These are phyloP conservation scores for Drosophila pachea DNA, from an alignment of 1,140 invertebrate species.

Conservation along the genomic window DNA sequence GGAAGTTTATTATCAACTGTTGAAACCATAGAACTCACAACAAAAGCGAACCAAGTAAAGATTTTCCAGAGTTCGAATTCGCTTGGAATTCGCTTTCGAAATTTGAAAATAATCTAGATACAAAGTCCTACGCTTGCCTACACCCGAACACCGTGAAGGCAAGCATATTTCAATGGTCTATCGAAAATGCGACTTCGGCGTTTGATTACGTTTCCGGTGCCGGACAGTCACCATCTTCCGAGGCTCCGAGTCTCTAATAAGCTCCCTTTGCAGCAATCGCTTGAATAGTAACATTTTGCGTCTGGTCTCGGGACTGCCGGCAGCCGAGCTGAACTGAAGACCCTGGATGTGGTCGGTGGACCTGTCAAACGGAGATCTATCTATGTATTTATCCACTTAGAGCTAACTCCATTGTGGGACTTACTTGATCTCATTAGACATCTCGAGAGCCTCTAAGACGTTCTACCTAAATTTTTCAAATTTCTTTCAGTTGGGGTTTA, in stretches of 20 bases:
- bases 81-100: too few relatives aligned
- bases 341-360: neutral
- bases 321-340: conserved; percentile 48
- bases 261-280: conserved; percentile 37
- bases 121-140: neutral
- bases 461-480: neutral
- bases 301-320: conserved; percentile 39
- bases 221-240: neutral
- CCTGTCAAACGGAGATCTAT: conserved; percentile 1
- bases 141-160: too few relatives aligned
- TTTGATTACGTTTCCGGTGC: neutral
- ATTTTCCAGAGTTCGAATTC: too few relatives aligned
- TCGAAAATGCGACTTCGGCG: neutral
- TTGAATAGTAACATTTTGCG: conserved; percentile 58
- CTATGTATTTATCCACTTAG: neutral
- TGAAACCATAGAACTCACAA: conserved; percentile 61
- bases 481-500: neutral
- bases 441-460: neutral
- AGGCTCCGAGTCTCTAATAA: conserved; percentile 26
- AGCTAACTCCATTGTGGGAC: neutral
- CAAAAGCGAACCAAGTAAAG: conserved; percentile 16
- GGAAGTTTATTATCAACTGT: conserved; percentile 66
- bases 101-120: neutral
- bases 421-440: conserved; percentile 1
- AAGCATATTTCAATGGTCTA: too few relatives aligned